Base-by-base conservation (phyloP, 2,113 vertebrate genomes). In the Perca fluviatilis region DNA sequence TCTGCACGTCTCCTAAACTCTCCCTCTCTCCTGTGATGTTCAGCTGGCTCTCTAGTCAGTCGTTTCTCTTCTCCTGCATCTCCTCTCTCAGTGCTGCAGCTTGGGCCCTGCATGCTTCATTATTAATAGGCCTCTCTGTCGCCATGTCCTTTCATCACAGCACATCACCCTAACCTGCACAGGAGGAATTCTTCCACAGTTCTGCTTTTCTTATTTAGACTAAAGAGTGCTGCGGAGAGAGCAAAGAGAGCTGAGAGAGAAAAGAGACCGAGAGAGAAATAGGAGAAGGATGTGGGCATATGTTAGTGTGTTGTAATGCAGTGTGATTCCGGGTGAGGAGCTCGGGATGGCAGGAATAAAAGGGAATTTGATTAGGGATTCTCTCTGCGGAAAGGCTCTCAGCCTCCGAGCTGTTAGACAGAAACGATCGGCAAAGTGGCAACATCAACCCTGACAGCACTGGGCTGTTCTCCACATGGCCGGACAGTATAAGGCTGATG, bases 301-400 rank as follows among this genome's bases (percentile, higher is more conserved):
- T 92, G 91, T 90, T 90, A 83, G 86, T 78, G 87, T 88, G 91
- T 93, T 88, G 92, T 91, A 91, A 93, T 92, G 91, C 93, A 87
- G 89, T 84, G 89, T 85, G 92, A 94, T 93, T 93, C 91, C 75
- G 87, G 85, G 91, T 84, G 87, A 93, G 86, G 91, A 85, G 91
- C 77, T 79, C 63, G 19, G 87, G 92, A 92, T 91, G 92, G 85
- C 89, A 83, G 88, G 90, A 93, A 93, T 92, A 86, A 93, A 94
- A 91, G 90, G 88, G 91, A 91, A 93, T 94, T 88, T 93, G 92
- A 95, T 94, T 93, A 95, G 85, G 87, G 92, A 94, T 94, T 94
- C 90, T 93, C 93, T 95, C 91, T 90, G 92, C 91, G 92, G 94
- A 94, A 92, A 94, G 77, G 86, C 92, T 92, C 92, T 84, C 89